Percentiles rank a stretch among this genome's conserved stretches.
Evolutionary conservation across 1,140 invertebrate genomes (phyloP).

Genomic region (Epicauta chinensis): DNA sequence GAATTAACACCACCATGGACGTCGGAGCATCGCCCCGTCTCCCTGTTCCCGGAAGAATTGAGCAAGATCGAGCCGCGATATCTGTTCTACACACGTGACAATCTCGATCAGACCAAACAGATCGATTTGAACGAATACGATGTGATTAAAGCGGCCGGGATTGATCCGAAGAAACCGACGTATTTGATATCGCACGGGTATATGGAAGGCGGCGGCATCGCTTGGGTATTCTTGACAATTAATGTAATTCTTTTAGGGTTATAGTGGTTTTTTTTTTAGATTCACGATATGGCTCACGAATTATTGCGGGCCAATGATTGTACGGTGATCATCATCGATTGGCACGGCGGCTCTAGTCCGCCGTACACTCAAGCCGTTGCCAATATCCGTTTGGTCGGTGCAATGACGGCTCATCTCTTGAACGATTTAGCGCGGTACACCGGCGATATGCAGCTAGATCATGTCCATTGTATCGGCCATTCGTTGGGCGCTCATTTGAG

Average conservation of each 20-base stretch:
- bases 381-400: slow-evolving; percentile 80
- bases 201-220: slow-evolving; percentile 70
- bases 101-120: slow-evolving; percentile 49
- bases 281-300: slow-evolving; percentile 53
- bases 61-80: slow-evolving; percentile 48
- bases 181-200: slow-evolving; percentile 82
- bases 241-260: neutral
- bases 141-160: slow-evolving; percentile 51
- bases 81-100: slow-evolving; percentile 49
- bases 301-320: slow-evolving; percentile 59
- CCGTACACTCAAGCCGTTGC: slow-evolving; percentile 87
- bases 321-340: slow-evolving; percentile 77
- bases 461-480: slow-evolving; percentile 83
- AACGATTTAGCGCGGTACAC: slow-evolving; percentile 44
- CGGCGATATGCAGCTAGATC: slow-evolving; percentile 46
- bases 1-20: slow-evolving; percentile 75
- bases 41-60: slow-evolving; percentile 62
- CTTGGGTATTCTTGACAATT: slow-evolving; percentile 55
- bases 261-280: slow-evolving; percentile 40
- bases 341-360: slow-evolving; percentile 75
- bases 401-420: slow-evolving; percentile 70
- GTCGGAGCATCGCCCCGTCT: slow-evolving; percentile 67
- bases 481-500: slow-evolving; percentile 81
- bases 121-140: slow-evolving; percentile 58
- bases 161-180: slow-evolving; percentile 55